Evolutionary conservation across 2,888 invertebrate genomes (phyloP), one percentile per base, ranked within the genome.

Genomic region (Cylindroiulus punctatus): DNA sequence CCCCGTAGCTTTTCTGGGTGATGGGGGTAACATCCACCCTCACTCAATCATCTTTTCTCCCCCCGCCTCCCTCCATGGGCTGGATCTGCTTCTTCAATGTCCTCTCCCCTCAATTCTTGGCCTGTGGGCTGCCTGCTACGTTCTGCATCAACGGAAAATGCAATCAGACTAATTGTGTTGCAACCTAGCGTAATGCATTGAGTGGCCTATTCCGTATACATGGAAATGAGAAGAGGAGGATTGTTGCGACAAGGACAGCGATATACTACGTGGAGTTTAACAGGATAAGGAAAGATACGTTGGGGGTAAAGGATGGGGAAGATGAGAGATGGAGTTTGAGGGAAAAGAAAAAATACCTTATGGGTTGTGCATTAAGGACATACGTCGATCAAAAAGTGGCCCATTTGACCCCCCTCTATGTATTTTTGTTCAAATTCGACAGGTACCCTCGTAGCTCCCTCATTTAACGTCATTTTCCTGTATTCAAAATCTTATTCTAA

Each of bases 81-180:
- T 76, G 76, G 30, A 76, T 76, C 76, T 30, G 76, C 30, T 76
- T 76, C 76, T 76, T 76, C 76, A 76, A 76, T 76, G 26, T 40
- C 44, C 36, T 83, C 83, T 40, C 44, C 44, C 40, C 83, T 76
- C 76, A 76, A 76, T 76, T 26, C 76, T 76, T 76, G 76, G 76
- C 76, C 76, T 30, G 76, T 76, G 76, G 76, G 76, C 76, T 76
- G 76, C 76, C 14, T 76, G 76, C 76, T 76, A 76, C 76, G 76
- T 76, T 76, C 76, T 76, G 76, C 76, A 76, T 76, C 76, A 30
- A 76, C 76, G 76, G 76, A 76, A 76, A 76, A 76, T 76, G 76
- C 76, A 76, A 76, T 76, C 76, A 76, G 76, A 76, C 76, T 76
- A 76, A 76, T 76, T 76, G 76, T 76, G 76, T 76, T 76, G 76